These are phyloP conservation scores for Mycetomoellerius zeteki DNA, from an alignment of 1,140 invertebrate genomes.

Conservation along the genomic window DNA sequence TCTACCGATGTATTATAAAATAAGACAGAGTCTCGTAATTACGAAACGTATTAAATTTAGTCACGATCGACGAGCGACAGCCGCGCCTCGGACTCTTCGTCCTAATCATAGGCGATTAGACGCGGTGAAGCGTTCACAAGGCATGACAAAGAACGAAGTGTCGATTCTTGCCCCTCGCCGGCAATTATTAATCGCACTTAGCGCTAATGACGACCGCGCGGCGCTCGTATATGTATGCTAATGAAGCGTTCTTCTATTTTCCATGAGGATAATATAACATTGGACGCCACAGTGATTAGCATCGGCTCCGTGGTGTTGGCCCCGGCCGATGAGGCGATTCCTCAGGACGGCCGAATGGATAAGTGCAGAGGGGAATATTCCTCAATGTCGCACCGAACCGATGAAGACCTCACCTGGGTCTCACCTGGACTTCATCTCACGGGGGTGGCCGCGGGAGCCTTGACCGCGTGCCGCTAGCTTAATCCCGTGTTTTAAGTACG, in stretches of 20 bases:
- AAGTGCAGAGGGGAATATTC: conserved; percentile 75
- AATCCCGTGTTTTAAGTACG: conserved; percentile 58
- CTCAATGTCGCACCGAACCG: conserved; percentile 75
- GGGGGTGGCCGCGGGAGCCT: conserved; percentile 69
- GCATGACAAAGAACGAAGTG: conserved; percentile 73
- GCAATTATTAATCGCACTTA: conserved; percentile 78
- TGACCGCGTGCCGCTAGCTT: conserved; percentile 60
- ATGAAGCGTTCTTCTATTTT: conserved; percentile 76
- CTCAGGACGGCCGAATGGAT: conserved; percentile 58
- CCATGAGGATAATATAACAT: conserved; percentile 71
- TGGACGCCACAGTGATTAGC: conserved; percentile 73
- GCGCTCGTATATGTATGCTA: conserved; percentile 72
- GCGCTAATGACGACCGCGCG: conserved; percentile 73
- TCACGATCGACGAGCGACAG: conserved; percentile 46
- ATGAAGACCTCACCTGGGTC: conserved; percentile 74
- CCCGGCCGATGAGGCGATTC: conserved; percentile 65
- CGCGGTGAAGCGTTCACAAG: conserved; percentile 37
- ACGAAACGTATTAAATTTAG: conserved; percentile 36
- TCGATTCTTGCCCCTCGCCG: conserved; percentile 72
- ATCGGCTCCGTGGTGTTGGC: conserved; percentile 62
- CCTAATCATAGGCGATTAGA: conserved; percentile 75
- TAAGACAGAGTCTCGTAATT: neutral
- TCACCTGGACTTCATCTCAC: conserved; percentile 49
- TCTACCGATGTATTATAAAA: neutral
- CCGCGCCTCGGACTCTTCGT: conserved; percentile 67